Evolutionary conservation across 2,113 vertebrate genomes (phyloP).

Genomic region (Nyctibius bracteatus): DNA sequence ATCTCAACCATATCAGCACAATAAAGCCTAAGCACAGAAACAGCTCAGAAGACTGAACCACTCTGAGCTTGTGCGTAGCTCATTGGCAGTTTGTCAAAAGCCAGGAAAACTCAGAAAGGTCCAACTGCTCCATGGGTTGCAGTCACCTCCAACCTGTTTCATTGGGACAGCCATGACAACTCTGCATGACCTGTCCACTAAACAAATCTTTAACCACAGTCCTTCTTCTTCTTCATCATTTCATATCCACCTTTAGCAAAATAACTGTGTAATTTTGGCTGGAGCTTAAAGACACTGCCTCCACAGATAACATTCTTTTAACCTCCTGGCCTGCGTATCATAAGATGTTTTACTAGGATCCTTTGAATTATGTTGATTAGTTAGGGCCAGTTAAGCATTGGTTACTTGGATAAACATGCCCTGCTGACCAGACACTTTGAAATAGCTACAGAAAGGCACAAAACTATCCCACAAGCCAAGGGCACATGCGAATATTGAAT

Average conservation of each 20-base stretch:
- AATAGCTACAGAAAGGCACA: background rate
- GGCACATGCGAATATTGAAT: background rate
- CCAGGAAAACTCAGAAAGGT: background rate
- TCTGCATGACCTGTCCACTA: background rate
- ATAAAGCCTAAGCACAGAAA: background rate
- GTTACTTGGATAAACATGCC: background rate
- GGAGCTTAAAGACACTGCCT: background rate
- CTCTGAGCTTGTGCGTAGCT: background rate
- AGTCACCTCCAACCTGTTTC: background rate
- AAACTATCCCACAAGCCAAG: background rate
- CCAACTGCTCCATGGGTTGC: background rate
- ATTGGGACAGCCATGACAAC: background rate
- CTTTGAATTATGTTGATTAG: background rate
- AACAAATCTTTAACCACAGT: background rate
- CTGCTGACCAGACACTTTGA: background rate
- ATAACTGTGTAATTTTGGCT: background rate
- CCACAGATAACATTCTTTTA: background rate
- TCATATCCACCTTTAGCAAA: background rate
- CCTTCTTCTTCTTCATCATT: background rate
- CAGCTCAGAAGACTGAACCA: background rate
- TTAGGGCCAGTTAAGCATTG: background rate
- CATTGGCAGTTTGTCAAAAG: background rate
- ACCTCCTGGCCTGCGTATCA: background rate
- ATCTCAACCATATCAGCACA: background rate
- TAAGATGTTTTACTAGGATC: background rate